phyloP scores from a whole-genome alignment of 2,888 invertebrate species.

The Pachycephus smyrnensis region DNA sequence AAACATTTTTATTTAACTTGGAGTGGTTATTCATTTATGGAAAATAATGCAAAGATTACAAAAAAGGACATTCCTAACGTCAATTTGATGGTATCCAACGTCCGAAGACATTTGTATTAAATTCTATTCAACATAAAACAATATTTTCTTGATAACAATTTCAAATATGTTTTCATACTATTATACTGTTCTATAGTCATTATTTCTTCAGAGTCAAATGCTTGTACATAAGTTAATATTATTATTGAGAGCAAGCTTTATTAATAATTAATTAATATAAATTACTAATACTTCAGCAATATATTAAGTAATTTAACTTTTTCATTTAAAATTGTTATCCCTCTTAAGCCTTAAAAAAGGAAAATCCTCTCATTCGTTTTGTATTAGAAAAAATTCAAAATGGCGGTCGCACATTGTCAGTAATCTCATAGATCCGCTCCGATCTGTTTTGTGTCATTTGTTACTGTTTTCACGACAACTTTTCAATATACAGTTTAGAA shows the following conservation, averaged over 20 bases:
- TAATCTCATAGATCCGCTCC: background rate
- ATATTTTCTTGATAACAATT: background rate
- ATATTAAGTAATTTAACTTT: background rate
- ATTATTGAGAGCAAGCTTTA: no score
- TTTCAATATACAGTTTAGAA: background rate
- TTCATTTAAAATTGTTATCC: background rate
- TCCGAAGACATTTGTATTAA: background rate
- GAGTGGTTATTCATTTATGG: background rate
- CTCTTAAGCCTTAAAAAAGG: background rate
- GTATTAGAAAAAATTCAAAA: background rate
- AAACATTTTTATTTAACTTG: background rate
- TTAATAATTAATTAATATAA: background rate
- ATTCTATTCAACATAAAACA: background rate
- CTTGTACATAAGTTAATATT: no score
- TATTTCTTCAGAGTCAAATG: background rate
- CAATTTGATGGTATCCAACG: background rate
- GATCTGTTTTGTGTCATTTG: background rate
- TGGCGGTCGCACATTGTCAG: background rate
- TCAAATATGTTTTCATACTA: background rate
- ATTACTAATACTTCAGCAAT: background rate
- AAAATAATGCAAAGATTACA: no score
- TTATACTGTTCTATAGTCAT: background rate
- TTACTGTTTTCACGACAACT: no score
- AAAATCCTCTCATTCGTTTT: background rate
- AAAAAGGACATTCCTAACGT: no score